Evolutionary conservation across 1,140 invertebrate species (phyloP).

Genomic region (Polypedilum pembai): DNA sequence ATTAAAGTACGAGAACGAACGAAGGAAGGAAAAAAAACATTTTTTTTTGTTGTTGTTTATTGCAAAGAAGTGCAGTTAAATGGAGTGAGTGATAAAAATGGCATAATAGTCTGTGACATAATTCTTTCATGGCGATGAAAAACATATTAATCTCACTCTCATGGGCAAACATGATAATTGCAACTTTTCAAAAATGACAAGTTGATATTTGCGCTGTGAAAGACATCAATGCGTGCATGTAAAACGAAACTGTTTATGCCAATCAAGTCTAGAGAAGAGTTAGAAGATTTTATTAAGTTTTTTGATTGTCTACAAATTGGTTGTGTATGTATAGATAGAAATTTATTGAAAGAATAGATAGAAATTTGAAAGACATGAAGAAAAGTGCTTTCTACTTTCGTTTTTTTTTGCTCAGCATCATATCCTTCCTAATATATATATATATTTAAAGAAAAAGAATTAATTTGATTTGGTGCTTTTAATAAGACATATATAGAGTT

Average conservation of each 20-base stretch:
- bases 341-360: not conserved
- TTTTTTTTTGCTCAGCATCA: no score
- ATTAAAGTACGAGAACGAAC: no score
- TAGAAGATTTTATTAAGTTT: not conserved
- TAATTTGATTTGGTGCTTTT: no score
- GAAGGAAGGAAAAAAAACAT: no score
- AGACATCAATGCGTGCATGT: not conserved
- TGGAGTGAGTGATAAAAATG: constrained; percentile 2
- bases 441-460: no score
- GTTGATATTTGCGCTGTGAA: not conserved
- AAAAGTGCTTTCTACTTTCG: no score
- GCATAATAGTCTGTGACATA: constrained; percentile 12
- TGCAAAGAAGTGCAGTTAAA: constrained; percentile 1
- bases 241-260: not conserved
- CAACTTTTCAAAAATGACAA: not conserved
- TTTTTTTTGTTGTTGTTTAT: not conserved
- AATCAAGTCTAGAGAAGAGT: not conserved
- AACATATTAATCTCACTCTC: constrained; percentile 3
- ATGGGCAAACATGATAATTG: not conserved
- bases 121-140: not conserved
- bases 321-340: not conserved
- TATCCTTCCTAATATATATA: no score
- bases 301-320: constrained; percentile 11
- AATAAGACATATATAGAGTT: no score
- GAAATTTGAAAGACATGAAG: no score